Evolutionary conservation across 2,888 invertebrate genomes (phyloP), one percentile per base, ranked within the genome.

Genomic region (Drosophila helvetica): DNA sequence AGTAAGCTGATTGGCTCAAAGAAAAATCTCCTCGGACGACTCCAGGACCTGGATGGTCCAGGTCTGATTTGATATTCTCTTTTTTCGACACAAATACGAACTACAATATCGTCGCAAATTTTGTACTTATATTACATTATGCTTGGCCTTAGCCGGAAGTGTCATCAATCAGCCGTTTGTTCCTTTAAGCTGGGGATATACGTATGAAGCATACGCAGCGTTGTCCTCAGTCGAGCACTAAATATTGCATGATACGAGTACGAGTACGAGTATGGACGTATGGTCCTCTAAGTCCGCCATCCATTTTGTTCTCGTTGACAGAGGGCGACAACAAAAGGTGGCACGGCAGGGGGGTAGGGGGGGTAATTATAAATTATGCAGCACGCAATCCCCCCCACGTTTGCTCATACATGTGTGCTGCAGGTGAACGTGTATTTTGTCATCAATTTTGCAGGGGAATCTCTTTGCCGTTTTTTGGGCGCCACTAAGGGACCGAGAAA

Each of bases 281-380:
- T 19, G 67, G 51, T 55, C 46, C 61, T 25, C 50, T 17, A 22
- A 48, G 50, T 55, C 48, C 10, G 10, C 45, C 38, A 50, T 33
- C 33, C 47, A 53, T 52, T 52, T 17, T 42, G 42, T 25, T 19
- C n/a, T 53, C 43, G 46, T 48, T 48, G 67, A 68, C 85, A 74
- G 66, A 57, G 65, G 59, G 15, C 30, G 7, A 48, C 65, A 63
- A 50, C 46, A 58, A 67, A 67, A 50, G 63, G 47, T 63, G 43
- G 71, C 22, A 43, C 30, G 74, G 61, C 6, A 2, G 15, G 6
- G 15, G 15, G 2, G 33, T 15, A 15, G 15, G 15, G 2, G 33
- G 38, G 56, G 68, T 88, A 87, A 87, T 85, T 85, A 79, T 79
- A 86, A 86, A 82, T 79, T 66, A 82, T 74, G 75, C 69, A 47